A percentile compares a stretch with the other conserved stretches of the same genome.
These are phyloP conservation scores for Aldabrachelys gigantea DNA, from an alignment of 2,113 vertebrate species.

Conservation along the genomic window DNA sequence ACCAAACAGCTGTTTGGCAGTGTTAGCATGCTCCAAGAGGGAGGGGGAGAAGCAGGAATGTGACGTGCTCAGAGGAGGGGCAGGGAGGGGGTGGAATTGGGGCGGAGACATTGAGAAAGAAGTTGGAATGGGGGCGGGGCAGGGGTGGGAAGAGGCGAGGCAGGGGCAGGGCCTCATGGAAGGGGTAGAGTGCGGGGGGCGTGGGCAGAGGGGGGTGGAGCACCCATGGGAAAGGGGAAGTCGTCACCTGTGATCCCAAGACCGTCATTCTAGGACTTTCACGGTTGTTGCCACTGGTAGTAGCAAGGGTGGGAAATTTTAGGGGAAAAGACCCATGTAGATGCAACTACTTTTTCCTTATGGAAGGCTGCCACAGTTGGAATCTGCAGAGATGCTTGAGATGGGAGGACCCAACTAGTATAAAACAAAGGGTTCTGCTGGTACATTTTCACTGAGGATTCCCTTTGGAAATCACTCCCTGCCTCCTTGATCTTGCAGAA, in stretches of 20 bases:
- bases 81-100: too few relatives aligned
- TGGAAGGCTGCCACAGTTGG: not conserved
- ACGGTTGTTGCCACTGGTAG: not conserved
- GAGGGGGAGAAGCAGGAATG: too few relatives aligned
- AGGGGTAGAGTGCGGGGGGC: too few relatives aligned
- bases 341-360: not conserved
- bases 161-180: too few relatives aligned
- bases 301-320: not conserved
- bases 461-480: not conserved
- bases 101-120: too few relatives aligned
- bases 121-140: too few relatives aligned
- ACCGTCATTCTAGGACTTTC: not conserved
- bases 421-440: not conserved
- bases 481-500: not conserved
- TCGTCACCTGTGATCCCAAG: not conserved
- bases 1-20: too few relatives aligned
- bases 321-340: not conserved
- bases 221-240: too few relatives aligned
- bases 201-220: too few relatives aligned
- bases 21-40: too few relatives aligned
- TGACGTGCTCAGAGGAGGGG: too few relatives aligned
- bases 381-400: not conserved
- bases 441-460: not conserved
- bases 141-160: too few relatives aligned
- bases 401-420: not conserved